These are phyloP conservation scores for Norana najaformis DNA, from an alignment of 2,888 invertebrate species.

Conservation along the genomic window DNA sequence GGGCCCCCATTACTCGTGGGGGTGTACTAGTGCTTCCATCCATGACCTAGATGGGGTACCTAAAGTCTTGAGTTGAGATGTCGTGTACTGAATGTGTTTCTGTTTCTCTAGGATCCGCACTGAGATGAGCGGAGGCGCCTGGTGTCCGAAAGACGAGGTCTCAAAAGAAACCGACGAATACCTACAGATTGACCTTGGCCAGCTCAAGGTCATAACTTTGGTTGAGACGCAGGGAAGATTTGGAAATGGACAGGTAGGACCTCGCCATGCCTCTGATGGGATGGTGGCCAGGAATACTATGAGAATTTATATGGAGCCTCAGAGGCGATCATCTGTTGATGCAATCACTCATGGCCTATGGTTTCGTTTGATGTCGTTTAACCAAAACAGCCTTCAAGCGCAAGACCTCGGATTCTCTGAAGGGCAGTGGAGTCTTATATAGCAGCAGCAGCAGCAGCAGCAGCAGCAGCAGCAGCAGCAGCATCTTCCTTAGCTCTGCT, in stretches of 20 bases:
- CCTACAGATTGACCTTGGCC: slow-evolving; percentile 78
- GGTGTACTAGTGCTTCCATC: neutral
- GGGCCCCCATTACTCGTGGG: neutral
- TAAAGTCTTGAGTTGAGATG: too few species aligned
- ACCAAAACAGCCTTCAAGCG: too few species aligned
- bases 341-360: too few species aligned
- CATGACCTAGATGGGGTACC: neutral
- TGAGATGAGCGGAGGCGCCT: slow-evolving; percentile 85
- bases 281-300: neutral
- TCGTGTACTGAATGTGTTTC: neutral
- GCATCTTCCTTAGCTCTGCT: too few species aligned
- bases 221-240: slow-evolving; percentile 89
- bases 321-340: too few species aligned
- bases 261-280: neutral
- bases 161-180: slow-evolving; percentile 73
- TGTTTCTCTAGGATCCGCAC: slow-evolving; percentile 41
- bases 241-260: slow-evolving; percentile 75
- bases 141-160: slow-evolving; percentile 85
- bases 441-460: too few species aligned
- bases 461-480: too few species aligned
- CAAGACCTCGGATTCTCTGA: too few species aligned
- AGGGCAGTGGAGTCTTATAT: too few species aligned
- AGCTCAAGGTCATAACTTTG: slow-evolving; percentile 79
- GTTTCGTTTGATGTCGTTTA: too few species aligned
- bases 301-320: neutral